These are phyloP conservation scores for Kuschelorhynchus macadamiae DNA, from an alignment of 2,888 invertebrate species.

Conservation along the genomic window DNA sequence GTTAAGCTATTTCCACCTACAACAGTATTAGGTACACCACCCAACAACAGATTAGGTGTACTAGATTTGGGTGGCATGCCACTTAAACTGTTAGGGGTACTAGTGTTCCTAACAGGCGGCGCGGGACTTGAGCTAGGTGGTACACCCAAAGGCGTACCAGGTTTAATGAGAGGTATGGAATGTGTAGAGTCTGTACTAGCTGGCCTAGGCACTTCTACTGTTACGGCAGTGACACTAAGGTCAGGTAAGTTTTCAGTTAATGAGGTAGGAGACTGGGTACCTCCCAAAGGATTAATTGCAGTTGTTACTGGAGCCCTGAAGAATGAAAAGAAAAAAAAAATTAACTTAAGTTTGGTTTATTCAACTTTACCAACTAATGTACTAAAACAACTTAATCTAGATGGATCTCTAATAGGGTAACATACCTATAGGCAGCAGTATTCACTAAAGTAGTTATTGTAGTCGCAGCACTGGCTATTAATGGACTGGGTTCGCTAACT, in stretches of 20 bases:
- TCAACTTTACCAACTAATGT: too few species aligned
- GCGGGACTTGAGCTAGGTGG: slow-evolving; percentile 53
- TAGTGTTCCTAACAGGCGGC: slow-evolving; percentile 38
- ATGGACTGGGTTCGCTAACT: slow-evolving; percentile 77
- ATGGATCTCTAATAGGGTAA: too few species aligned
- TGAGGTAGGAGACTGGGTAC: slow-evolving; percentile 60
- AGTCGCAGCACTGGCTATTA: slow-evolving; percentile 78
- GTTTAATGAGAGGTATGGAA: slow-evolving; percentile 52
- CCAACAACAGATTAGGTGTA: slow-evolving; percentile 22
- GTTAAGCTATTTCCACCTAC: neutral
- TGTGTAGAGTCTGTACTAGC: slow-evolving; percentile 53
- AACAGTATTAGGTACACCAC: neutral
- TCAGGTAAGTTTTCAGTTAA: slow-evolving; percentile 64
- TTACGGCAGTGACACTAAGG: slow-evolving; percentile 67
- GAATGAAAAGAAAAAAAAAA: neutral
- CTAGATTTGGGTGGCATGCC: slow-evolving; percentile 24
- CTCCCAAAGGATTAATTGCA: slow-evolving; percentile 58
- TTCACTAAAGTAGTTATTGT: slow-evolving; percentile 80
- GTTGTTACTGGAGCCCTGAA: slow-evolving; percentile 32
- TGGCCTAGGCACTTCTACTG: slow-evolving; percentile 61
- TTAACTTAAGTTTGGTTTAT: too few species aligned
- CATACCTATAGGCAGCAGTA: slow-evolving; percentile 71
- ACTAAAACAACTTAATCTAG: too few species aligned
- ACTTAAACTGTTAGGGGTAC: slow-evolving; percentile 39
- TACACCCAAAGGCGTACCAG: slow-evolving; percentile 52